Conservation (phyloP, 2,113 vertebrate species). For the Gnathonemus echidnorhynchus region DNA sequence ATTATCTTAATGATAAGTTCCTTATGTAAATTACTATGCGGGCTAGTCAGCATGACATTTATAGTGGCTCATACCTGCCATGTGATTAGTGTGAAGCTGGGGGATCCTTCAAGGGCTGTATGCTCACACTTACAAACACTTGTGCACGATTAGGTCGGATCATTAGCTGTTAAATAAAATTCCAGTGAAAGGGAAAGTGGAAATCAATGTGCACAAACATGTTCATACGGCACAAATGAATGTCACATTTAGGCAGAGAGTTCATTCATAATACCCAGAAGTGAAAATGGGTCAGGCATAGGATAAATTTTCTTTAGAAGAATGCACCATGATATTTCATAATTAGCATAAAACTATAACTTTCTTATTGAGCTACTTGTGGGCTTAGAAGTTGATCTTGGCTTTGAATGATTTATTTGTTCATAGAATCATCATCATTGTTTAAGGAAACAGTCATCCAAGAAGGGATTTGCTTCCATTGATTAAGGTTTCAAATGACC, state of each 20-base stretch:
- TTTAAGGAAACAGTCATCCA: neutral
- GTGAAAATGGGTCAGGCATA: neutral
- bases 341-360: neutral
- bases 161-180: neutral
- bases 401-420: neutral
- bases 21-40: neutral
- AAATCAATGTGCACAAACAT: neutral
- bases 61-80: neutral
- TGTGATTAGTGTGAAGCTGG: neutral
- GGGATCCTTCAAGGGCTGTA: neutral
- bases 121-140: neutral
- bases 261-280: neutral
- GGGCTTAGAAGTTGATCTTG: neutral
- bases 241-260: neutral
- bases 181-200: neutral
- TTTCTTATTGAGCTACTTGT: neutral
- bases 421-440: neutral
- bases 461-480: neutral
- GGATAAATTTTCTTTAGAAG: neutral
- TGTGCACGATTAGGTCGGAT: neutral
- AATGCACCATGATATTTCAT: neutral
- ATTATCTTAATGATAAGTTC: neutral
- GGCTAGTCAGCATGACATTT: neutral
- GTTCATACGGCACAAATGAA: neutral
- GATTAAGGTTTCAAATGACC: neutral